These are phyloP conservation scores for Antigone vipio DNA, from an alignment of 2,113 vertebrate species.

Conservation along the genomic window DNA sequence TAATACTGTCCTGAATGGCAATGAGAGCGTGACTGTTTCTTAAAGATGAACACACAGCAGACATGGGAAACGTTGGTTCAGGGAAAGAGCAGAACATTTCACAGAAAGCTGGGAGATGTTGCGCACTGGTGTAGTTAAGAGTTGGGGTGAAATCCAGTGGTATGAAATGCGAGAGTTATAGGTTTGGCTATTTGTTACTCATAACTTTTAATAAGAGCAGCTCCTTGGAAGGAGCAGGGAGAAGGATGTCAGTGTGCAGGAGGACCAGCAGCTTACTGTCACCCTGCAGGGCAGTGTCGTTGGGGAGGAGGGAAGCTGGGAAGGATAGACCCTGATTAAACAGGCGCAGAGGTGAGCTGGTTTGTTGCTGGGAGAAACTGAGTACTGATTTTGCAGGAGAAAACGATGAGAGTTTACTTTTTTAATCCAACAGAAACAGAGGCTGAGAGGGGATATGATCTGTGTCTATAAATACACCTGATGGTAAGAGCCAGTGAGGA, in stretches of 20 bases:
- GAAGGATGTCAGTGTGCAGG: not conserved
- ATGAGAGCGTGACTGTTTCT: not conserved
- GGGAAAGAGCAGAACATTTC: not conserved
- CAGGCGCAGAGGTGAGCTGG: not conserved
- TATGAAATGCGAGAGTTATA: not conserved
- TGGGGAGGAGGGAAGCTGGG: not conserved
- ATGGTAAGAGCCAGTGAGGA: not conserved
- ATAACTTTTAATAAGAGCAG: not conserved
- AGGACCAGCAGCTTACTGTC: not conserved
- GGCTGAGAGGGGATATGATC: not conserved
- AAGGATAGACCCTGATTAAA: not conserved
- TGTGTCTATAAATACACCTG: not conserved
- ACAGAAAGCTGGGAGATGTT: not conserved
- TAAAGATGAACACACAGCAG: fast-evolving
- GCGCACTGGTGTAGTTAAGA: not conserved
- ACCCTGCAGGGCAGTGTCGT: not conserved
- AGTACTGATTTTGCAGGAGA: not conserved
- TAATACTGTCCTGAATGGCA: fast-evolving
- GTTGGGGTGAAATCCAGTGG: not conserved
- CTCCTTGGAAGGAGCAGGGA: not conserved
- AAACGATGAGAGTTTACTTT: not conserved
- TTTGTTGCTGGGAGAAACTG: not conserved
- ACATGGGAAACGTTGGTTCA: not conserved
- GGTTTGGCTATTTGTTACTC: not conserved
- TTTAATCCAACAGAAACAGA: not conserved